Evolutionary conservation across 2,888 invertebrate species (phyloP).

Genomic region (Drosophila algonquin): DNA sequence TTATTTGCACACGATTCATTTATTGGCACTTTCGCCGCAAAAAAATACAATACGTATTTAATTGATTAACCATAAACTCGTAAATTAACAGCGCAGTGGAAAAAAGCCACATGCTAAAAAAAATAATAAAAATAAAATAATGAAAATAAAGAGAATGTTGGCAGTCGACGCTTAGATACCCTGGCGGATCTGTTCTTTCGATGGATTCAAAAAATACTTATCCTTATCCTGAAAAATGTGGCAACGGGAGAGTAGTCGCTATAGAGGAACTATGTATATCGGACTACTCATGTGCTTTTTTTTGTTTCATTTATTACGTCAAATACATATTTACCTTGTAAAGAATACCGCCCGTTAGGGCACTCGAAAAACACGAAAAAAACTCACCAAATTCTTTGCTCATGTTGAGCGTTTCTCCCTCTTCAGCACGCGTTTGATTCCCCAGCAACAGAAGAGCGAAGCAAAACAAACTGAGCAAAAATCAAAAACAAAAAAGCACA

Average conservation of each 20-base stretch:
- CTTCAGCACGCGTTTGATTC: not conserved
- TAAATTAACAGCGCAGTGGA: constrained; percentile 29
- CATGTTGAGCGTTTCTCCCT: constrained; percentile 26
- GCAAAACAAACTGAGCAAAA: constrained; percentile 13
- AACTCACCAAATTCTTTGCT: constrained; percentile 58
- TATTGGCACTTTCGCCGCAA: constrained; percentile 10
- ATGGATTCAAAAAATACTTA: not conserved
- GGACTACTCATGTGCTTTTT: not conserved
- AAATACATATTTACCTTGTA: too few relatives aligned
- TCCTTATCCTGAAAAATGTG: too few relatives aligned
- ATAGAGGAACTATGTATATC: too few relatives aligned
- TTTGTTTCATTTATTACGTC: too few relatives aligned
- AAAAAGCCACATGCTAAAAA: constrained; percentile 13
- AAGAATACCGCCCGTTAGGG: not conserved
- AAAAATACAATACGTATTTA: constrained; percentile 17
- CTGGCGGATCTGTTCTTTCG: not conserved
- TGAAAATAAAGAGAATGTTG: not conserved
- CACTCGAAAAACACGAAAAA: not conserved
- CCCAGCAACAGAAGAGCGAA: constrained; percentile 9
- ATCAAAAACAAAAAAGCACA: not conserved
- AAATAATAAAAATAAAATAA: not conserved
- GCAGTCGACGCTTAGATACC: not conserved
- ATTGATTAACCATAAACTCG: constrained; percentile 44
- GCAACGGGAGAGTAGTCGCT: too few relatives aligned
- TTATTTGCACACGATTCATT: constrained; percentile 20